phyloP scores from a whole-genome alignment of 23 tunicate species.

The Ascidia mentula region DNA sequence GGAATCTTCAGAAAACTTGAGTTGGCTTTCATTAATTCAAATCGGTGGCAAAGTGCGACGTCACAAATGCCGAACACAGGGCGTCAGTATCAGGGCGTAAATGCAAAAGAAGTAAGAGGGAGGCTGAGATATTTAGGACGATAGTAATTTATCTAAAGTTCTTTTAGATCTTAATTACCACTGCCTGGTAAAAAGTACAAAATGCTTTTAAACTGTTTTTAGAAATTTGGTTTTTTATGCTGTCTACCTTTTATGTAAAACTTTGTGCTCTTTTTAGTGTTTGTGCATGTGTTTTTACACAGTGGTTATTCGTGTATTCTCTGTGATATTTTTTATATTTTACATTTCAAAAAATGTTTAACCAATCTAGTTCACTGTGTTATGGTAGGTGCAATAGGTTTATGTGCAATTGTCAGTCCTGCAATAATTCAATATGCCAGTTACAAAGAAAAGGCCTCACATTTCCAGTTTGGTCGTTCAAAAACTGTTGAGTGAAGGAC shows the following conservation, averaged over 20 bases:
- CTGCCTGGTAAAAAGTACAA: too few species aligned
- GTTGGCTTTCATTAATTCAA: constrained; percentile 46
- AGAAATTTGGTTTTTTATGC: too few species aligned
- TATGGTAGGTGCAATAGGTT: background rate
- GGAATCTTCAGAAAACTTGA: constrained; percentile 89
- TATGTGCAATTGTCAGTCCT: background rate
- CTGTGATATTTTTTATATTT: too few species aligned
- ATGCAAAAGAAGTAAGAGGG: background rate
- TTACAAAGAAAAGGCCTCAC: background rate
- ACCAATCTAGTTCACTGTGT: background rate
- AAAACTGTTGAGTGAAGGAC: constrained; percentile 29
- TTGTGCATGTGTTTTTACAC: too few species aligned
- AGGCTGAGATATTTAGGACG: background rate
- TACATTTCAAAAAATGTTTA: too few species aligned
- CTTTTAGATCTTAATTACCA: too few species aligned
- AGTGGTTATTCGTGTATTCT: too few species aligned
- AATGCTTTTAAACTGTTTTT: too few species aligned
- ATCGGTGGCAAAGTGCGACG: background rate
- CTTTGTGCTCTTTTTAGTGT: too few species aligned
- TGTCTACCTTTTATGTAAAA: too few species aligned
- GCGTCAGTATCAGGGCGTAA: background rate
- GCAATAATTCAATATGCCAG: background rate
- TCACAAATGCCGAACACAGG: constrained; percentile 3
- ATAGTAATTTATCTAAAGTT: too few species aligned
- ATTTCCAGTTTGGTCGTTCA: background rate